phyloP scores from a whole-genome alignment of 2,113 vertebrate species.

The Lichenostomus cassidix region DNA sequence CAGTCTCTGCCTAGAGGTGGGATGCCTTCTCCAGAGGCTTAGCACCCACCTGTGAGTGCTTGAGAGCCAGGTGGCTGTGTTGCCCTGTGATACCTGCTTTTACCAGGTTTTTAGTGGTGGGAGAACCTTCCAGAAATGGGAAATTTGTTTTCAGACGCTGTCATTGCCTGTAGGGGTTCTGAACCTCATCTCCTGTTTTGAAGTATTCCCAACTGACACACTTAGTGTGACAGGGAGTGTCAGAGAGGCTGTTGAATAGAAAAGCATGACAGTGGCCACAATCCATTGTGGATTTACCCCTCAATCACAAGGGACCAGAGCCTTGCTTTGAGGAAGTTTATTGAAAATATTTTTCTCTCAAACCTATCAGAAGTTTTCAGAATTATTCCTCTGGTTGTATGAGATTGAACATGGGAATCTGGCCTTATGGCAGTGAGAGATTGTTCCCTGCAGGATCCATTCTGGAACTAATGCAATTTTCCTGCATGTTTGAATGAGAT shows the following conservation, averaged over 20 bases:
- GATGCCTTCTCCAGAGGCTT: background rate
- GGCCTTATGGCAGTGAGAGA: background rate
- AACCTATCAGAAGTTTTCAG: background rate
- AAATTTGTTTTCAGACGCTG: background rate
- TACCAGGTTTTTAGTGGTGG: background rate
- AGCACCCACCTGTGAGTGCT: background rate
- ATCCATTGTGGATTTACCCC: background rate
- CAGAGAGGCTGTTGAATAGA: background rate
- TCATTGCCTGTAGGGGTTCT: background rate
- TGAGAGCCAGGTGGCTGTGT: background rate
- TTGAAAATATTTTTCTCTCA: background rate
- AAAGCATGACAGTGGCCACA: background rate
- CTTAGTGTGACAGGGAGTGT: background rate
- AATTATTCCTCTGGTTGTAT: background rate
- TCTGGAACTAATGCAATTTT: conserved; percentile 36
- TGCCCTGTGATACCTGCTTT: background rate
- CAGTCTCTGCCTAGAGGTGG: background rate
- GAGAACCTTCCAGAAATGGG: background rate
- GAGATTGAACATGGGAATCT: background rate
- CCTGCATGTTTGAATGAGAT: conserved; percentile 13
- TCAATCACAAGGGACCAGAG: background rate
- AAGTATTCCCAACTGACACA: background rate
- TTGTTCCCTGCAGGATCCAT: conserved; percentile 11
- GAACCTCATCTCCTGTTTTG: background rate
- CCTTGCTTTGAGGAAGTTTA: background rate